Evolutionary conservation across 1,140 invertebrate species (phyloP), one percentile per base, ranked within the genome.

Genomic region (Sitophilus oryzae): DNA sequence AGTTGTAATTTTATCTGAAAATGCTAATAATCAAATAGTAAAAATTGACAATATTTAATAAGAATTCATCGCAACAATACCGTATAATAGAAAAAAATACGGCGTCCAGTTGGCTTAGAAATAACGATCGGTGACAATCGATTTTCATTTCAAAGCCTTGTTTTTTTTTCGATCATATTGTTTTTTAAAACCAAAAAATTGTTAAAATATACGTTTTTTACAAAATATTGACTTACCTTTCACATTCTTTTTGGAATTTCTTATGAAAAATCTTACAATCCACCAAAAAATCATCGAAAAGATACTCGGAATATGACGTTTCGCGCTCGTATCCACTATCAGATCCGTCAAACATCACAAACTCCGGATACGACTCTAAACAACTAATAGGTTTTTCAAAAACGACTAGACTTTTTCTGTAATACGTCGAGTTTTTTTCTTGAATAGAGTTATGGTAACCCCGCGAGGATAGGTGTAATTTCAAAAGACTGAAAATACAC

Each of bases 151-250:
- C n/a, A n/a, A n/a, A n/a, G n/a, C n/a, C n/a, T n/a, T n/a, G n/a
- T n/a, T n/a, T n/a, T n/a, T n/a, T n/a, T n/a, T n/a, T n/a, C n/a
- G n/a, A n/a, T n/a, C n/a, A n/a, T n/a, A n/a, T n/a, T n/a, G n/a
- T n/a, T n/a, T n/a, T n/a, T n/a, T n/a, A n/a, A n/a, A n/a, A n/a
- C n/a, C n/a, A n/a, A n/a, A n/a, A n/a, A n/a, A n/a, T n/a, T n/a
- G n/a, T n/a, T n/a, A n/a, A n/a, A n/a, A n/a, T n/a, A n/a, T n/a
- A n/a, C n/a, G n/a, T n/a, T n/a, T n/a, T n/a, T n/a, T n/a, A n/a
- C n/a, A n/a, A n/a, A n/a, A n/a, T n/a, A n/a, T n/a, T 30, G 25
- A 30, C 44, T 14, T 54, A 54, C 52, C 52, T 54, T 41, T 47
- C 47, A 10, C 35, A 19, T 9, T 54, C 25, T 21, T 54, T 36